phyloP scores from a whole-genome alignment of 2,888 invertebrate species.

The Ennomos fuscantarius region DNA sequence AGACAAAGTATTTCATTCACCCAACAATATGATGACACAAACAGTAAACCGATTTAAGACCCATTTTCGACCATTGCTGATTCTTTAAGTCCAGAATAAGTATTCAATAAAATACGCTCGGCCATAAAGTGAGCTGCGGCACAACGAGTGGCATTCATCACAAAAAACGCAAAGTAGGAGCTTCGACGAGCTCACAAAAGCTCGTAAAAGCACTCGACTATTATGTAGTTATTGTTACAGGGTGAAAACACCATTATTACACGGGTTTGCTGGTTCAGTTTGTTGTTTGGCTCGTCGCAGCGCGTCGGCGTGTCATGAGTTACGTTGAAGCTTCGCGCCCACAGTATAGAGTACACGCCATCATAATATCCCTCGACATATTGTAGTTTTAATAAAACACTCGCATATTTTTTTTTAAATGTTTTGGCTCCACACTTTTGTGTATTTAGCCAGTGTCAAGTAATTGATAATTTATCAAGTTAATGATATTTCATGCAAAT shows the following conservation, averaged over 20 bases:
- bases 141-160: constrained; percentile 70
- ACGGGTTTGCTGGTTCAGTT: constrained; percentile 74
- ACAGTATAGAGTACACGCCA: constrained; percentile 30
- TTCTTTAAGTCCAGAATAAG: constrained; percentile 64
- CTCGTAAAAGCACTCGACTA: constrained; percentile 84
- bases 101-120: constrained; percentile 77
- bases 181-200: constrained; percentile 83
- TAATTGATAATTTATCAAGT: too few relatives aligned
- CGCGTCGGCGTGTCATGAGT: constrained; percentile 51
- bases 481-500: too few relatives aligned
- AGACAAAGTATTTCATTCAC: constrained; percentile 57
- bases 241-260: constrained; percentile 85
- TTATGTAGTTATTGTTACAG: constrained; percentile 85
- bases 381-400: constrained; percentile 24
- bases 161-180: constrained; percentile 80
- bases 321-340: constrained; percentile 15
- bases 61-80: constrained; percentile 55
- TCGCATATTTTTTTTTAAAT: too few relatives aligned
- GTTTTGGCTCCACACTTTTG: too few relatives aligned
- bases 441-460: too few relatives aligned
- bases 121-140: constrained; percentile 66
- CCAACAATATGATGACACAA: constrained; percentile 62
- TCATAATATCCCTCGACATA: constrained; percentile 3
- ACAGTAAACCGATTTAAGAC: constrained; percentile 61
- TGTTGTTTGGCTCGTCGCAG: constrained; percentile 73